A percentile compares a stretch with the other conserved stretches of the same genome.
phyloP scores from a whole-genome alignment of 2,888 invertebrate species.

The Seladonia tumulorum region DNA sequence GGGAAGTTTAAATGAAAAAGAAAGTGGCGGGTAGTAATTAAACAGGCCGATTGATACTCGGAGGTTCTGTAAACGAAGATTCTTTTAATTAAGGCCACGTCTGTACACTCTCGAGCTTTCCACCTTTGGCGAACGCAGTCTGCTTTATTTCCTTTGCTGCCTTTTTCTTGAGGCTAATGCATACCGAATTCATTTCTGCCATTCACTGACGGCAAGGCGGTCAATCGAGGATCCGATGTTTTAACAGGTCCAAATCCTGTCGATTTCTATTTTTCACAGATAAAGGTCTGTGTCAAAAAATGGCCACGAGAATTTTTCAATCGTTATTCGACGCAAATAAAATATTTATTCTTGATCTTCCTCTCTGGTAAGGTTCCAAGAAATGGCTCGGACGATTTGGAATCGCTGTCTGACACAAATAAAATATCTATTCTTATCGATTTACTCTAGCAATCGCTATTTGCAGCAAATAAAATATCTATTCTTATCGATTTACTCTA shows the following conservation, averaged over 20 bases:
- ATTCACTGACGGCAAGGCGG: not conserved
- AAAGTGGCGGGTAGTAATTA: slow-evolving; percentile 75
- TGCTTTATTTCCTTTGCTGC: slow-evolving; percentile 35
- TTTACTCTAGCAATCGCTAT: no score
- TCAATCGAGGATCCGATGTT: not conserved
- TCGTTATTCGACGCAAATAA: no score
- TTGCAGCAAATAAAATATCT: no score
- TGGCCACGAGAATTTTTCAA: no score
- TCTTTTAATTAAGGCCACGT: slow-evolving; percentile 69
- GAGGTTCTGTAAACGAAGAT: slow-evolving; percentile 64
- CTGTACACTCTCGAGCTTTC: slow-evolving; percentile 17
- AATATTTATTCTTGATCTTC: no score
- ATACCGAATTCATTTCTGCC: not conserved
- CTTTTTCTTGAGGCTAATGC: slow-evolving; percentile 5
- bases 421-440: no score
- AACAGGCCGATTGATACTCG: slow-evolving; percentile 71
- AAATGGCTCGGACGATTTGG: no score
- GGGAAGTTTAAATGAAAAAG: slow-evolving; percentile 75
- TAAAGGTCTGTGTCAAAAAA: no score
- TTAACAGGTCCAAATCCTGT: not conserved
- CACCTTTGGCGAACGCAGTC: slow-evolving; percentile 45
- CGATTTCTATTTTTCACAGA: not conserved
- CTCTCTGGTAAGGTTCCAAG: no score
- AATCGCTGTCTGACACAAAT: no score
- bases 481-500: no score